Base-by-base conservation (phyloP, 2,113 vertebrate genomes). In the Mungos mungo region DNA sequence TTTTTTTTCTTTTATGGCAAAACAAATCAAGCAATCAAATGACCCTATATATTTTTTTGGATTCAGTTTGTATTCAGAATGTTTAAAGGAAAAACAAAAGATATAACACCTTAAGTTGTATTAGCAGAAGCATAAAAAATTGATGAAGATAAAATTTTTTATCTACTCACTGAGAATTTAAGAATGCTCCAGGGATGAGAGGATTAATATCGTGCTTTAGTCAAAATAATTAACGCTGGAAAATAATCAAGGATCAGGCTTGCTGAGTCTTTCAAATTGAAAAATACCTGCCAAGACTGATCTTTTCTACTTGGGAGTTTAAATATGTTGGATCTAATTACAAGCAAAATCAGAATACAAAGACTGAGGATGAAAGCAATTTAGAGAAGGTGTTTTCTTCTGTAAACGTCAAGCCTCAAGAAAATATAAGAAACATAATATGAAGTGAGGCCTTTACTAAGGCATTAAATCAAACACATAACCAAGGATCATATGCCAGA, bases 161-260 rank as follows among this genome's bases (percentile, higher is more conserved):
- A 41, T 52, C 41, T 86, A 66, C 35, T 94, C 57, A 57, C 33
- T 69, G 71, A 71, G 76, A 76, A 79, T 80, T 93, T 90, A 86
- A 82, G 77, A 95, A 29, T 86, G 41, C 14, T 96, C 82, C 11
- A 57, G 72, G 25, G 77, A 89, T 88, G 50, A 82, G 6, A 93
- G 45, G 35, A 89, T 86, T 89, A 86, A 88, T 79, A 83, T 68
- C 6, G 82, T 72, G n/a, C 35, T 19, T 89, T 72, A 81, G 45
- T 96, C 12, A 47, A 97, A 89, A 92, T 89, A 97, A 85, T 89
- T 89, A 96, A 74, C 95, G 45, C 13, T n/a, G 7, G 50, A 94
- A 93, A 88, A 88, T 81, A 95, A 72, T 54, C n/a, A 91, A 90
- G 63, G 65, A 18, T 96, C 52, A 94, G 33, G n/a, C 45, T 91